Percentiles rank a stretch among this genome's conserved stretches.
Evolutionary conservation across 2,888 invertebrate species (phyloP).

Genomic region (Aquatica leii): DNA sequence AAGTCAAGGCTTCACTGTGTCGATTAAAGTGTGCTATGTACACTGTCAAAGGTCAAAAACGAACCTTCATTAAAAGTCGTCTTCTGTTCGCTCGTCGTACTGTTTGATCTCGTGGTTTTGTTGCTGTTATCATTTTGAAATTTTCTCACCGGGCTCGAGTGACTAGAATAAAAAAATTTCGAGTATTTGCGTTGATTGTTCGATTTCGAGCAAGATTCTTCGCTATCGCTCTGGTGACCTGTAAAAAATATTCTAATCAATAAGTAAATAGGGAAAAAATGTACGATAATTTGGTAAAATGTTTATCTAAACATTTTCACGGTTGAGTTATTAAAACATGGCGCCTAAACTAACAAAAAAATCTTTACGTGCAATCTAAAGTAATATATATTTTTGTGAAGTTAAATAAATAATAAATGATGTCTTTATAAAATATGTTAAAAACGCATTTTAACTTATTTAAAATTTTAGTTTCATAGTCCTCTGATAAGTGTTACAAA

Average conservation of each 20-base stretch:
- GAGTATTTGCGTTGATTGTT: constrained; percentile 47
- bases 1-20: too few relatives aligned
- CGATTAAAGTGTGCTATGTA: neutral
- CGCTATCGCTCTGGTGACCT: constrained; percentile 58
- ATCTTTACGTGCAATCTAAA: too few relatives aligned
- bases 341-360: too few relatives aligned
- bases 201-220: constrained; percentile 53
- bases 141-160: constrained; percentile 56
- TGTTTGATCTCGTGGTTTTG: constrained; percentile 58
- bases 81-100: constrained; percentile 62
- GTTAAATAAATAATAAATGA: too few relatives aligned
- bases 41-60: constrained; percentile 2
- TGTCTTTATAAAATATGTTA: too few relatives aligned
- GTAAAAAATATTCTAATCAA: constrained; percentile 20
- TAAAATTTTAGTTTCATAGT: too few relatives aligned
- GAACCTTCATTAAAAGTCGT: constrained; percentile 66
- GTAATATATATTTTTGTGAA: too few relatives aligned
- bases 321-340: too few relatives aligned
- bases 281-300: too few relatives aligned
- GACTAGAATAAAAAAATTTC: constrained; percentile 57
- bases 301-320: too few relatives aligned
- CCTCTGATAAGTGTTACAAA: too few relatives aligned
- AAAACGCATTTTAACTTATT: too few relatives aligned
- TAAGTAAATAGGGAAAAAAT: neutral
- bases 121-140: constrained; percentile 49